A percentile compares a stretch with the other conserved stretches of the same genome.
These are phyloP conservation scores for Hydractinia echinata DNA, from an alignment of 30 jellyfish, hydroid and myxozoan species.

Conservation along the genomic window DNA sequence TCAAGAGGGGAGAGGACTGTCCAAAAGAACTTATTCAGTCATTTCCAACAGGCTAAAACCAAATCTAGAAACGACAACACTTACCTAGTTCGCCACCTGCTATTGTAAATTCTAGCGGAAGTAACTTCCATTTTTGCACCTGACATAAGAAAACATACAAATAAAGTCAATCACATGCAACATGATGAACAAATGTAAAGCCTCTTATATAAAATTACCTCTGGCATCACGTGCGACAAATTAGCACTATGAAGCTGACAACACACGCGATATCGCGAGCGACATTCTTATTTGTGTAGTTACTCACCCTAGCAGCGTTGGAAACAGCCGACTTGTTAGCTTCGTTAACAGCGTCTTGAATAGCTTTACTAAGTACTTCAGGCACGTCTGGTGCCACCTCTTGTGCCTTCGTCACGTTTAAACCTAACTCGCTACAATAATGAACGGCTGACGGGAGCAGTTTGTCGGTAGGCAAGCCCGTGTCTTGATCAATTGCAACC, in stretches of 20 bases:
- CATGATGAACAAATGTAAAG: no score
- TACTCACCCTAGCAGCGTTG: constrained; percentile 76
- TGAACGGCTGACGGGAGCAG: constrained; percentile 46
- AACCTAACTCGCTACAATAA: constrained; percentile 47
- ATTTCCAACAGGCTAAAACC: neutral
- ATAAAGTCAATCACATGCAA: no score
- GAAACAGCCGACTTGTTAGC: constrained; percentile 84
- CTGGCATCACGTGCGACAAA: no score
- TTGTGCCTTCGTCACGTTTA: constrained; percentile 54
- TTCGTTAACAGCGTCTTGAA: constrained; percentile 65
- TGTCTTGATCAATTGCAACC: constrained; percentile 65
- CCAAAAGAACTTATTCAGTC: no score
- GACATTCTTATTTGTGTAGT: neutral
- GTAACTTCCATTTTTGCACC: constrained; percentile 80
- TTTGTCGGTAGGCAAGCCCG: constrained; percentile 70
- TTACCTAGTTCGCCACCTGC: constrained; percentile 93
- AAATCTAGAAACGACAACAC: neutral
- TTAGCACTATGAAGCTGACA: neutral
- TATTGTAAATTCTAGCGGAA: constrained; percentile 70
- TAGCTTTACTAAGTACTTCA: constrained; percentile 61
- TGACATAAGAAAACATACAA: constrained; percentile 13
- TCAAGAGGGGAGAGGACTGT: no score
- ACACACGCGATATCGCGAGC: neutral
- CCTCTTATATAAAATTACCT: no score
- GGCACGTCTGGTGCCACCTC: constrained; percentile 67